A percentile compares a stretch with the other conserved stretches of the same genome.
These are phyloP conservation scores for Hyposmocoma kahamanoa DNA, from an alignment of 1,140 invertebrate genomes.

Conservation along the genomic window DNA sequence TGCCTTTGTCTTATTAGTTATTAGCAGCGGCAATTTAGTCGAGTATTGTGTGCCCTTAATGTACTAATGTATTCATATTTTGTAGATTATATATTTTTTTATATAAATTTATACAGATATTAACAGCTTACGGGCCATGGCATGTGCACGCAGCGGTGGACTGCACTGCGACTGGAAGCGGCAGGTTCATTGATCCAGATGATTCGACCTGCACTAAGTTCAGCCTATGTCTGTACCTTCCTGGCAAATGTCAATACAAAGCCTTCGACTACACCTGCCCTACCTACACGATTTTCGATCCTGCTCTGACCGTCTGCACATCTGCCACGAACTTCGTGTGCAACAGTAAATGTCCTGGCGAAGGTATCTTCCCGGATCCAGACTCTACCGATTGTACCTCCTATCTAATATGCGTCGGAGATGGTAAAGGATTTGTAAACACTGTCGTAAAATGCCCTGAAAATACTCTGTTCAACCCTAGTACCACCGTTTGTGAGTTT, in stretches of 20 bases:
- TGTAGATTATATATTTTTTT: too few species aligned
- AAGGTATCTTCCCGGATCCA: not conserved
- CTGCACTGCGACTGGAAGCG: slow-evolving; percentile 30
- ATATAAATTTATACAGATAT: too few species aligned
- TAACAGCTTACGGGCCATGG: too few species aligned
- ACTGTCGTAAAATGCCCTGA: not conserved
- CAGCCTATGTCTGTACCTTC: slow-evolving; percentile 31
- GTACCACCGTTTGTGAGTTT: slow-evolving; percentile 13
- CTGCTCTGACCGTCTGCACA: slow-evolving; percentile 22
- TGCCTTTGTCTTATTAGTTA: too few species aligned
- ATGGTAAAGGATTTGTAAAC: not conserved
- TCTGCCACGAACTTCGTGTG: slow-evolving; percentile 18
- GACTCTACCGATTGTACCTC: not conserved
- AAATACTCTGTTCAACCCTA: slow-evolving; percentile 6
- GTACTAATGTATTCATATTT: too few species aligned
- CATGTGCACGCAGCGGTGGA: slow-evolving; percentile 25
- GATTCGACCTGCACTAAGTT: slow-evolving; percentile 43
- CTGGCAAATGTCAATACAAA: too few species aligned
- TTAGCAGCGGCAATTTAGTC: too few species aligned
- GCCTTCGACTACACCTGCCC: slow-evolving; percentile 44
- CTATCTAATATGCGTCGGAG: not conserved
- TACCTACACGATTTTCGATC: slow-evolving; percentile 38
- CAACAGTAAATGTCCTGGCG: not conserved
- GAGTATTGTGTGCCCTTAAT: too few species aligned
- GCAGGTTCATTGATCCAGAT: slow-evolving; percentile 29